A percentile compares a stretch with the other conserved stretches of the same genome.
phyloP scores from a whole-genome alignment of 2,888 invertebrate species.

The Cyclophora punctaria region DNA sequence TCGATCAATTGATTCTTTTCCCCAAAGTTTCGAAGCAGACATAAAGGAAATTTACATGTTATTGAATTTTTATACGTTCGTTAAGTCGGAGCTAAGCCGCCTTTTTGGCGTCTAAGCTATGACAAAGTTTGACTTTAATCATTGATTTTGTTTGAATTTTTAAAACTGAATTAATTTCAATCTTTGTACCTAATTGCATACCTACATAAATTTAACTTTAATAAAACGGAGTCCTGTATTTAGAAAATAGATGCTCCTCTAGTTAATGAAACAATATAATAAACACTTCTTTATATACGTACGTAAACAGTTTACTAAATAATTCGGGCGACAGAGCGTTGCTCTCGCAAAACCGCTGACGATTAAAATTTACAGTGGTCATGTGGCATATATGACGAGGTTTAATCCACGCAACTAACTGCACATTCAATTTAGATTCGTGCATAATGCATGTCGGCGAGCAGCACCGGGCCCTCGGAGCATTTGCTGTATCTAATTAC shows the following conservation, averaged over 20 bases:
- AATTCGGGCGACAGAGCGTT: background rate
- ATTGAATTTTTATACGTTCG: conserved; percentile 71
- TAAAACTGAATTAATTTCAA: too few relatives aligned
- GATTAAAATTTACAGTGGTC: conserved; percentile 26
- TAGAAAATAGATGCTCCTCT: too few relatives aligned
- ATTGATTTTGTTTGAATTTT: conserved; percentile 4
- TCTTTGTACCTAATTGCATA: too few relatives aligned
- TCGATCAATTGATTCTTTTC: conserved; percentile 54
- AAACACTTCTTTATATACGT: background rate
- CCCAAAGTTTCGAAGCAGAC: conserved; percentile 58
- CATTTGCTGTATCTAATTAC: conserved; percentile 72
- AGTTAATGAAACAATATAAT: conserved; percentile 3
- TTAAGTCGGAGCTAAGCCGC: conserved; percentile 42
- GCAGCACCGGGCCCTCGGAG: conserved; percentile 46
- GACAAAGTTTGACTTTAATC: conserved; percentile 14
- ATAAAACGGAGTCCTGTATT: too few relatives aligned
- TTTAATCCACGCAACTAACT: conserved; percentile 58
- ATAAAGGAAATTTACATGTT: conserved; percentile 68
- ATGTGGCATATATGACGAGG: conserved; percentile 27
- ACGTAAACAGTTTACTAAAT: conserved; percentile 4
- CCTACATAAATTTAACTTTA: too few relatives aligned
- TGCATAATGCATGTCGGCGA: conserved; percentile 63
- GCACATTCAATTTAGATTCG: conserved; percentile 68
- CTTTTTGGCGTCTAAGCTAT: conserved; percentile 9
- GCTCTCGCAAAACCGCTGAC: conserved; percentile 21